Base-by-base conservation (phyloP, 2,888 invertebrate genomes). In the Drosophila gaucha region DNA sequence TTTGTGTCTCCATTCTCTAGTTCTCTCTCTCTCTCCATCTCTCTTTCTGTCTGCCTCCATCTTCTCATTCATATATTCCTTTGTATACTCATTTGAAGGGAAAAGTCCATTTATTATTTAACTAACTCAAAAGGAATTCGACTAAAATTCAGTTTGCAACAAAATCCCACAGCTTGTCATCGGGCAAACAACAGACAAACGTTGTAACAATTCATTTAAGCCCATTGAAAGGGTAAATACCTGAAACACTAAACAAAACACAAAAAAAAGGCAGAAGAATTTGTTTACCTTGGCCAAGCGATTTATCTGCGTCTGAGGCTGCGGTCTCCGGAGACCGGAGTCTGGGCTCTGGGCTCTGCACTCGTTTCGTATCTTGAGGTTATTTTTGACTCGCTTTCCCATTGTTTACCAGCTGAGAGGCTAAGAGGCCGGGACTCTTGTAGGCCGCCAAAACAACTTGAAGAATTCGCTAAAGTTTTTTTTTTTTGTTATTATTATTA, bases 201-300 rank as follows among this genome's bases (percentile, higher is more conserved):
- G 44, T 6, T 54, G 64, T 46, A 22, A 57, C 26, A 55, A 51
- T 58, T 33, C 50, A 24, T 9, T 41, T 26, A 64, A 58, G 28
- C 41, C 26, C 56, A 18, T 12, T 5, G 50, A 59, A 57, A 73
- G 73, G 66, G 73, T 60, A 62, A 71, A 49, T 26, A 24, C 14
- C 31, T 30, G 12, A 50, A 35, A 22, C 49, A 10, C 18, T 14
- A 41, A 41, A 28, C 14, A 36, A 12, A 43, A n/a, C 3, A 8
- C 2, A n/a, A 14, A 30, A 31, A 12, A 57, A 26, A 10, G n/a
- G 28, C 20, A 18, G 10, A 12, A 9, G 33, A 49, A 59, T 73
- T 73, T 74, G 73, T 74, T 74, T 74, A 74, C 73, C 73, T 74
- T 74, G 73, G 66, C 67, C 73, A 59, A 60, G 60, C 77, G 60